Percentiles rank a stretch among this genome's conserved stretches.
phyloP scores from a whole-genome alignment of 1,140 invertebrate species.

The Atta cephalotes region DNA sequence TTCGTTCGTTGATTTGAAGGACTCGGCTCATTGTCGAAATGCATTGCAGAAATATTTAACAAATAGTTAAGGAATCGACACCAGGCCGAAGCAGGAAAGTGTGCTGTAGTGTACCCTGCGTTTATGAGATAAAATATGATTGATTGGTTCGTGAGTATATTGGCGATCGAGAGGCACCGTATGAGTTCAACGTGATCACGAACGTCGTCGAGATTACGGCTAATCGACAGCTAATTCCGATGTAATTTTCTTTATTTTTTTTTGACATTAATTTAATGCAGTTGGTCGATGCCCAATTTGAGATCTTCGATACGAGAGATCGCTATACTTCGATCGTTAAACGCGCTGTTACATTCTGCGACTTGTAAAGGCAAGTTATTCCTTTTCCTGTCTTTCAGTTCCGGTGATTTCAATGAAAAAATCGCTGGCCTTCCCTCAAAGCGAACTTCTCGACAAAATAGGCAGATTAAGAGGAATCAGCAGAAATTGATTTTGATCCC shows the following conservation, averaged over 20 bases:
- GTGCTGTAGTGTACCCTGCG: constrained; percentile 23
- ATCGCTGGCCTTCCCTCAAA: constrained; percentile 18
- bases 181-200: constrained; percentile 59
- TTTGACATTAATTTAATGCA: constrained; percentile 57
- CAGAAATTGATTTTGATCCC: neutral
- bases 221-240: constrained; percentile 43
- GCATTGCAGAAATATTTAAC: neutral
- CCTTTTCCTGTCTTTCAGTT: constrained; percentile 3
- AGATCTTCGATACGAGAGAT: constrained; percentile 31
- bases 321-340: constrained; percentile 41
- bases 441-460: neutral
- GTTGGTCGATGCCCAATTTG: constrained; percentile 59
- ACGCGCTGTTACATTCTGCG: constrained; percentile 53
- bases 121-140: constrained; percentile 59
- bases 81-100: constrained; percentile 41
- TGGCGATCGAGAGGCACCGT: constrained; percentile 66
- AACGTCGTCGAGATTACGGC: constrained; percentile 35
- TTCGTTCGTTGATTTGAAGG: neutral
- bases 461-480: constrained; percentile 2
- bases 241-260: neutral
- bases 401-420: constrained; percentile 33
- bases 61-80: neutral
- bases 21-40: neutral
- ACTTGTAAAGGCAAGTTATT: constrained; percentile 49
- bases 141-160: constrained; percentile 59